A percentile compares a stretch with the other conserved stretches of the same genome.
Evolutionary conservation across 2,113 vertebrate species (phyloP).

Genomic region (Lasiurus cinereus): DNA sequence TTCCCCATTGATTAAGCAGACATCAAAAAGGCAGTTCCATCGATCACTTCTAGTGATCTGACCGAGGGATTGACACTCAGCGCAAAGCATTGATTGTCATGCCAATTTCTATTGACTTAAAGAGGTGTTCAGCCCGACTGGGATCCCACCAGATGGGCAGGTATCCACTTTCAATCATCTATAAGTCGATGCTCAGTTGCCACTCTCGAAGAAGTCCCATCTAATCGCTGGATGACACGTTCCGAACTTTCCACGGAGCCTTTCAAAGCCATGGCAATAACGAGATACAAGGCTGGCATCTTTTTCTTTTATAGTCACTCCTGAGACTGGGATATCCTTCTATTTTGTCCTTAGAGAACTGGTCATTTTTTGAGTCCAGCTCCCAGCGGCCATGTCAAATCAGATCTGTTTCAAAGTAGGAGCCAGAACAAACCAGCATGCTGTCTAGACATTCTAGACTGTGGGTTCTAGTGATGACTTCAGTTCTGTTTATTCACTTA

Average conservation of each 20-base stretch:
- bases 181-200: constrained; percentile 29
- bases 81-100: constrained; percentile 70
- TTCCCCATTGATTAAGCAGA: constrained; percentile 55
- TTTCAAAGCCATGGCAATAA: background rate
- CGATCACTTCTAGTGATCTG: constrained; percentile 63
- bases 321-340: background rate
- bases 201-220: background rate
- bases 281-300: background rate
- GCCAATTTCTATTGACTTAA: constrained; percentile 72
- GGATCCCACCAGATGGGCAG: constrained; percentile 23
- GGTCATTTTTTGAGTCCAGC: background rate
- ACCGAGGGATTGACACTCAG: constrained; percentile 64
- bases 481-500: background rate
- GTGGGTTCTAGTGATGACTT: rapidly evolving
- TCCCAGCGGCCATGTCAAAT: rapidly evolving
- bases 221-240: background rate
- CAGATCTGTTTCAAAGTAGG: background rate
- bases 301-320: background rate
- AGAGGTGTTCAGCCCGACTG: constrained; percentile 61
- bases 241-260: constrained; percentile 40
- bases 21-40: constrained; percentile 36
- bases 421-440: no score
- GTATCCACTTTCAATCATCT: constrained; percentile 38
- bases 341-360: background rate
- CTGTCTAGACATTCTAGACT: background rate